Conservation (phyloP, 1,140 invertebrate species). For the Luehdorfia chinensis region DNA sequence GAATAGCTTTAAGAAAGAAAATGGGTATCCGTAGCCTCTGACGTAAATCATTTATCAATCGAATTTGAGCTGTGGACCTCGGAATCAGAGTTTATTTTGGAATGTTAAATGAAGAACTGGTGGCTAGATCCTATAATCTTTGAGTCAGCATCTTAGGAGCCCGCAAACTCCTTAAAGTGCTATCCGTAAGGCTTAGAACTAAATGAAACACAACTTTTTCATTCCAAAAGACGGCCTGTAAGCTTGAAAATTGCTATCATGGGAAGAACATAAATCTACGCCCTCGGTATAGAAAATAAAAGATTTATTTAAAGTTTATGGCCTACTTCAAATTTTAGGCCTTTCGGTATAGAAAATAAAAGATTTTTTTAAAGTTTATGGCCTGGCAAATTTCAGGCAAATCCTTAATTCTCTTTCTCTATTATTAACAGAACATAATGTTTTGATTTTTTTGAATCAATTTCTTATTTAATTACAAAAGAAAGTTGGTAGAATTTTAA, state of each 20-base stretch:
- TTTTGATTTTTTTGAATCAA: no score
- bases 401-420: no score
- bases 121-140: slow-evolving; percentile 44
- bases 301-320: not conserved
- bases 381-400: no score
- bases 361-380: not conserved
- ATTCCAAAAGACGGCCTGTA: slow-evolving; percentile 28
- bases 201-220: slow-evolving; percentile 61
- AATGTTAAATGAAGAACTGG: slow-evolving; percentile 5
- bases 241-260: slow-evolving; percentile 33
- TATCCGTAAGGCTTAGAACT: slow-evolving; percentile 50
- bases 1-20: slow-evolving; percentile 38
- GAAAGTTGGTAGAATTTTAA: no score
- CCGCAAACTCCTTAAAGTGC: slow-evolving; percentile 55
- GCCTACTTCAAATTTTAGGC: no score
- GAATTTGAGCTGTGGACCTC: slow-evolving; percentile 22
- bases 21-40: slow-evolving; percentile 25
- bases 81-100: slow-evolving; percentile 21
- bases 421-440: no score
- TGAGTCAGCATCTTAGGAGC: slow-evolving; percentile 50
- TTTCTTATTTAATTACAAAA: no score
- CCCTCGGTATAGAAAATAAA: not conserved
- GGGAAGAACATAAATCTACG: no score
- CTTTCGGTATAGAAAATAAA: not conserved
- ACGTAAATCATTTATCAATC: slow-evolving; percentile 19